These are phyloP conservation scores for Drosophila ezoana DNA, from an alignment of 2,888 invertebrate genomes.

Conservation along the genomic window DNA sequence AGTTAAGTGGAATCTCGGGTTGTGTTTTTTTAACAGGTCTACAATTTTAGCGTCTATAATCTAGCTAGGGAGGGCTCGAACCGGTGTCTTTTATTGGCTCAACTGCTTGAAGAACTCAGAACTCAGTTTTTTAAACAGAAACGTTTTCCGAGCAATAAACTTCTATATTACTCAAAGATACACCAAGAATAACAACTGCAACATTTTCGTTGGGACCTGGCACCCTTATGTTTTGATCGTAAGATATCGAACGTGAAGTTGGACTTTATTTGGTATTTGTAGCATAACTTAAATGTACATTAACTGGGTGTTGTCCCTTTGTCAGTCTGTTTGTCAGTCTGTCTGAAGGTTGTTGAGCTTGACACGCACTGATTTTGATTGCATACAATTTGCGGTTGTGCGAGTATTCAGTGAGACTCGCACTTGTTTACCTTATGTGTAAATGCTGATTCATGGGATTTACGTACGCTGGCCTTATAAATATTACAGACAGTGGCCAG, in stretches of 20 bases:
- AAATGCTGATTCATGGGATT: constrained; percentile 52
- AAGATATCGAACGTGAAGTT: background rate
- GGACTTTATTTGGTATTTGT: constrained; percentile 13
- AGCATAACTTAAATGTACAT: constrained; percentile 28
- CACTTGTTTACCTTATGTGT: constrained; percentile 5
- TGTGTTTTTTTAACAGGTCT: too few species aligned
- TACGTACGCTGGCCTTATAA: constrained; percentile 50
- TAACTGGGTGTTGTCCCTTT: constrained; percentile 20
- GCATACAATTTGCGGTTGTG: constrained; percentile 48
- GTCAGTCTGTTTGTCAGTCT: constrained; percentile 12
- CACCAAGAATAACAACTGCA: background rate
- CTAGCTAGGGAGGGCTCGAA: too few species aligned
- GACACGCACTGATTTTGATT: constrained; percentile 50
- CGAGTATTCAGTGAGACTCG: background rate
- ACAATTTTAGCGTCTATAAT: too few species aligned
- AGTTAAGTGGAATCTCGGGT: background rate
- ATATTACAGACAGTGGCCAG: constrained; percentile 15
- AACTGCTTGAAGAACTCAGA: too few species aligned
- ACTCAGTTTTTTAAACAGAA: too few species aligned
- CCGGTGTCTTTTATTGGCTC: too few species aligned
- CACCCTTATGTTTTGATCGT: background rate
- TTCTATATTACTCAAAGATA: background rate
- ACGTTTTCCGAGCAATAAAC: too few species aligned
- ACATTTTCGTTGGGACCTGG: too few species aligned
- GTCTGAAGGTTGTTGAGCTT: constrained; percentile 56